Conservation (phyloP, 2,113 vertebrate genomes). For the Macheiramphus alcinus region DNA sequence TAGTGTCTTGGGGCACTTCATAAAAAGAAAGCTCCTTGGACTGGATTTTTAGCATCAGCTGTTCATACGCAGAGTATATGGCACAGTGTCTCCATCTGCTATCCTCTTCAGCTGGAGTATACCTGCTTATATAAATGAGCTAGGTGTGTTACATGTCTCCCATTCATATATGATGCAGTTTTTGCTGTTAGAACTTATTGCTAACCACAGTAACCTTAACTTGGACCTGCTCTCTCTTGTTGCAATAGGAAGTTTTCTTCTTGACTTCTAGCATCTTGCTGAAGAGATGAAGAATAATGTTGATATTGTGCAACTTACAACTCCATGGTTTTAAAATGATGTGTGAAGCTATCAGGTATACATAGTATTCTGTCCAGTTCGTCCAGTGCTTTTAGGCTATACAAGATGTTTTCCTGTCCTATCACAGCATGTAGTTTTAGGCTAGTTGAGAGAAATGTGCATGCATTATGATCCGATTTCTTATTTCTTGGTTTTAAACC, state of each 20-base stretch:
- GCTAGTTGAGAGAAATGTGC: neutral
- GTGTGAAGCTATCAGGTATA: neutral
- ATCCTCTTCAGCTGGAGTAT: neutral
- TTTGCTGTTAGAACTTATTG: neutral
- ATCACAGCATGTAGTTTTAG: neutral
- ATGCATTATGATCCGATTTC: neutral
- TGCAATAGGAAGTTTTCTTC: neutral
- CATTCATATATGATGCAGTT: neutral
- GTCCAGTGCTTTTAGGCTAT: neutral
- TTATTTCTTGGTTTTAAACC: neutral
- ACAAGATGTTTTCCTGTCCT: neutral
- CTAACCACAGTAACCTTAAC: neutral
- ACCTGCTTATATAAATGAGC: neutral
- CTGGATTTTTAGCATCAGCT: neutral
- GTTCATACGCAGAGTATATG: neutral
- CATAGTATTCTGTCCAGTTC: neutral
- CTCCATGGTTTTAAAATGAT: neutral
- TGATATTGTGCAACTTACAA: neutral
- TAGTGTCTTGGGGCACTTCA: neutral
- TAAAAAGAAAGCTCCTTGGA: neutral
- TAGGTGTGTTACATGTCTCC: accelerated
- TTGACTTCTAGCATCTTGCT: neutral
- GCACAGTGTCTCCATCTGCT: neutral
- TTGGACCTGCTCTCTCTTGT: neutral
- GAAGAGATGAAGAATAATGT: neutral